A percentile compares a stretch with the other conserved stretches of the same genome.
Conservation (phyloP, 2,888 invertebrate genomes). For the Orthosia gothica region DNA sequence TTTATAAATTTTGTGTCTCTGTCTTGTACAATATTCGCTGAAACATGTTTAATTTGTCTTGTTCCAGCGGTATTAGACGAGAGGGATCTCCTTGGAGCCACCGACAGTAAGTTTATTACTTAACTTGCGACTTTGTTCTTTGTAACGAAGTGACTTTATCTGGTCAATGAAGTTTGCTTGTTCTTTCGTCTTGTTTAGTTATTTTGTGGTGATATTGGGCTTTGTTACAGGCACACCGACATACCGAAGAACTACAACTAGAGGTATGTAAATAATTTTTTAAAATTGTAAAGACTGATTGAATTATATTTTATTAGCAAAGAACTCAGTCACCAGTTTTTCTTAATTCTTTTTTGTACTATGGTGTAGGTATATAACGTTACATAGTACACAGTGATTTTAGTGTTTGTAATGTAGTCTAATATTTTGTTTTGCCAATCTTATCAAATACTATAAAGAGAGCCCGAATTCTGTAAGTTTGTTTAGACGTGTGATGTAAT, state of each 20-base stretch:
- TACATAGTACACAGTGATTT: too few relatives aligned
- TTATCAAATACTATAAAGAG: too few relatives aligned
- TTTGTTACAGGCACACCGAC: constrained; percentile 72
- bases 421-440: too few relatives aligned
- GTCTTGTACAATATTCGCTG: background rate
- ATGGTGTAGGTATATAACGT: too few relatives aligned
- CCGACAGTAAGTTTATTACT: constrained; percentile 56
- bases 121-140: constrained; percentile 13
- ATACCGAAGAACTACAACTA: constrained; percentile 55
- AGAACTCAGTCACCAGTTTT: too few relatives aligned
- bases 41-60: constrained; percentile 34
- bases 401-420: too few relatives aligned
- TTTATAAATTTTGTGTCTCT: background rate
- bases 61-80: constrained; percentile 56
- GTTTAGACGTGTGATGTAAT: too few relatives aligned
- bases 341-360: too few relatives aligned
- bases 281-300: background rate
- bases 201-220: constrained; percentile 31
- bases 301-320: background rate
- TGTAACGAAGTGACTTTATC: constrained; percentile 22
- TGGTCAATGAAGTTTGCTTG: constrained; percentile 9
- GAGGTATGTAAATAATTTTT: constrained; percentile 74
- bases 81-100: constrained; percentile 51
- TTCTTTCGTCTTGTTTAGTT: background rate
- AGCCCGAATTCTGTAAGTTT: too few relatives aligned